phyloP scores from a whole-genome alignment of 2,888 invertebrate genomes.

The Ypsolopha sequella region DNA sequence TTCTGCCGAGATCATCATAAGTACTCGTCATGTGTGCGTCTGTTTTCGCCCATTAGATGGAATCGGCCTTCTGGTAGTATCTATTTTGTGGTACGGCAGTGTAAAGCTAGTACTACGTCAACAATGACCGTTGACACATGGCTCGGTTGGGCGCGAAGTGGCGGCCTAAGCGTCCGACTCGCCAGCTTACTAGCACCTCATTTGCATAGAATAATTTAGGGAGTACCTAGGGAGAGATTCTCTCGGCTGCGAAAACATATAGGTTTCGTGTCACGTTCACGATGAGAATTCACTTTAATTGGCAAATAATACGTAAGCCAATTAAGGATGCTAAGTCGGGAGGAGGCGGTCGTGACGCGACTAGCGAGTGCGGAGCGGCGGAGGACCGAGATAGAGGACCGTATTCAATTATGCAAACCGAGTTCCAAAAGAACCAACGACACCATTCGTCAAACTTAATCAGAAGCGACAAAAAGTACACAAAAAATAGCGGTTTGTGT shows the following conservation, averaged over 20 bases:
- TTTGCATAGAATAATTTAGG: slow-evolving; percentile 38
- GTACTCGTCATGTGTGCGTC: too few species aligned
- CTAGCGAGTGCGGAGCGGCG: slow-evolving; percentile 17
- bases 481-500: too few species aligned
- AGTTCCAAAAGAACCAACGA: slow-evolving; percentile 47
- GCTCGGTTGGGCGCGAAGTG: slow-evolving; percentile 16
- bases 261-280: slow-evolving; percentile 64
- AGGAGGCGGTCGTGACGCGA: slow-evolving; percentile 63
- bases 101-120: slow-evolving; percentile 22
- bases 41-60: too few species aligned
- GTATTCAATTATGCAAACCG: slow-evolving; percentile 68
- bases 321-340: slow-evolving; percentile 70
- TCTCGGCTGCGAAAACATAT: slow-evolving; percentile 42
- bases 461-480: neutral
- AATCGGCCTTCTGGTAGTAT: too few species aligned
- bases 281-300: slow-evolving; percentile 71
- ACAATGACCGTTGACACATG: slow-evolving; percentile 19
- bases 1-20: too few species aligned
- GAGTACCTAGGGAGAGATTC: slow-evolving; percentile 32
- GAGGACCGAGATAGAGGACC: slow-evolving; percentile 25
- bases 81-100: slow-evolving; percentile 5
- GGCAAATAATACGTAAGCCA: slow-evolving; percentile 71
- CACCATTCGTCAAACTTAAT: slow-evolving; percentile 7
- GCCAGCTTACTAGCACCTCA: slow-evolving; percentile 24
- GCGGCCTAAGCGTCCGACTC: slow-evolving; percentile 9